phyloP scores from a whole-genome alignment of 2,888 invertebrate species.

The Lochmaea capreae region DNA sequence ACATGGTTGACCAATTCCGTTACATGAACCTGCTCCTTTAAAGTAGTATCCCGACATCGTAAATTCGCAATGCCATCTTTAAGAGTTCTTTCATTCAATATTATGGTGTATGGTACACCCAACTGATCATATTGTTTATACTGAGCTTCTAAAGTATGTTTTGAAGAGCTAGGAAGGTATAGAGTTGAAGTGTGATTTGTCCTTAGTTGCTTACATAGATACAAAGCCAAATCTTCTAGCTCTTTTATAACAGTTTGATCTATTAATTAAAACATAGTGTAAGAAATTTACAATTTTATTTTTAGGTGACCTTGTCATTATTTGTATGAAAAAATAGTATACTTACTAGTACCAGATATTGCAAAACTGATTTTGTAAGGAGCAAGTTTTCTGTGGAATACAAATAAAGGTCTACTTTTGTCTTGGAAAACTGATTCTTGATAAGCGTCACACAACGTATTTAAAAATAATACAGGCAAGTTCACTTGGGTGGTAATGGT shows the following conservation, averaged over 20 bases:
- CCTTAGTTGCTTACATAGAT: constrained; percentile 69
- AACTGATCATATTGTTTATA: constrained; percentile 69
- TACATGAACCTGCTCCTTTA: constrained; percentile 79
- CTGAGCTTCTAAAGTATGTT: constrained; percentile 62
- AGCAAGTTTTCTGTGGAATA: constrained; percentile 77
- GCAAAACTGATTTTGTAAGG: constrained; percentile 82
- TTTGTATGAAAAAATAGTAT: too few species aligned
- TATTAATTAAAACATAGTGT: constrained; percentile 31
- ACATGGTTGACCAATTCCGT: constrained; percentile 74
- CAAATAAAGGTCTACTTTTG: constrained; percentile 65
- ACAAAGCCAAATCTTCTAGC: constrained; percentile 69
- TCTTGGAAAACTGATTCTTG: constrained; percentile 68
- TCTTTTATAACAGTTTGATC: constrained; percentile 59
- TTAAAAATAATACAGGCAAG: constrained; percentile 69
- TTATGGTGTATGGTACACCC: constrained; percentile 80
- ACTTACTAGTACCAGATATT: constrained; percentile 64
- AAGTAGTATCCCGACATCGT: constrained; percentile 74
- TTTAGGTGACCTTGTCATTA: too few species aligned
- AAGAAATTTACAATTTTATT: too few species aligned
- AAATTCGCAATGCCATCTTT: constrained; percentile 77
- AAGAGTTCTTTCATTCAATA: constrained; percentile 76
- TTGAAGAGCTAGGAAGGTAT: constrained; percentile 59
- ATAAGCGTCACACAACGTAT: constrained; percentile 71
- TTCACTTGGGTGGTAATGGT: constrained; percentile 67
- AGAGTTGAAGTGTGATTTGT: constrained; percentile 64